A percentile compares a stretch with the other conserved stretches of the same genome.
Evolutionary conservation across 1,140 invertebrate genomes (phyloP).

Genomic region (Gryllus bimaculatus): DNA sequence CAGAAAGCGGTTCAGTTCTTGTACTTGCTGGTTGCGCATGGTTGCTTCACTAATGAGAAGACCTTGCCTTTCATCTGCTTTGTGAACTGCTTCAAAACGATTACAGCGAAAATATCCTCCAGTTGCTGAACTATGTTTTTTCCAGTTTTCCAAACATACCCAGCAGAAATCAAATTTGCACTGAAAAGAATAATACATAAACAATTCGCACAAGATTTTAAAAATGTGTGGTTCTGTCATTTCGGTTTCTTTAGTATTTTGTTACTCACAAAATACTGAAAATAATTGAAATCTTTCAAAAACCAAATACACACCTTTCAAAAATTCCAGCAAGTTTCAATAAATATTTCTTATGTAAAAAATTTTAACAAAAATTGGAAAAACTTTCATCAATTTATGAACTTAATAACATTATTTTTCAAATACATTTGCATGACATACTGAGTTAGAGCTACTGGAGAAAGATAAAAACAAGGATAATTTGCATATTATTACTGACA

Average conservation of each 20-base stretch:
- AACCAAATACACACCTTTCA: not conserved
- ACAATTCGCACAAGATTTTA: not conserved
- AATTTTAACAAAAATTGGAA: no score
- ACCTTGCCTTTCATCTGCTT: constrained; percentile 53
- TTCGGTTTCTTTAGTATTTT: not conserved
- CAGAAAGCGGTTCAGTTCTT: constrained; percentile 55
- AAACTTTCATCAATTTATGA: no score
- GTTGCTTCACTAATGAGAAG: constrained; percentile 47
- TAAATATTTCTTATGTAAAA: no score
- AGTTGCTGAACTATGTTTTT: constrained; percentile 59
- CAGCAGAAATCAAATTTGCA: constrained; percentile 71
- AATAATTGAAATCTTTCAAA: not conserved
- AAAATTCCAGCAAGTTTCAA: no score
- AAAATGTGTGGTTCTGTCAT: not conserved
- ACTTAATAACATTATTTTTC: no score
- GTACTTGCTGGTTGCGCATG: constrained; percentile 45
- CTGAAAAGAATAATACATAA: constrained; percentile 34
- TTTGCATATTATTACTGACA: no score
- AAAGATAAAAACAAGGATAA: no score
- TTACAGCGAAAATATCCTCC: constrained; percentile 67
- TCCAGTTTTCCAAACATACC: constrained; percentile 68
- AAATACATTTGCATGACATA: no score
- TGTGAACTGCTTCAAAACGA: constrained; percentile 54
- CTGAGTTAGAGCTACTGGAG: no score
- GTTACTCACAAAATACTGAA: not conserved